Conservation (phyloP, 2,888 invertebrate species). For the Fragum whitleyi region DNA sequence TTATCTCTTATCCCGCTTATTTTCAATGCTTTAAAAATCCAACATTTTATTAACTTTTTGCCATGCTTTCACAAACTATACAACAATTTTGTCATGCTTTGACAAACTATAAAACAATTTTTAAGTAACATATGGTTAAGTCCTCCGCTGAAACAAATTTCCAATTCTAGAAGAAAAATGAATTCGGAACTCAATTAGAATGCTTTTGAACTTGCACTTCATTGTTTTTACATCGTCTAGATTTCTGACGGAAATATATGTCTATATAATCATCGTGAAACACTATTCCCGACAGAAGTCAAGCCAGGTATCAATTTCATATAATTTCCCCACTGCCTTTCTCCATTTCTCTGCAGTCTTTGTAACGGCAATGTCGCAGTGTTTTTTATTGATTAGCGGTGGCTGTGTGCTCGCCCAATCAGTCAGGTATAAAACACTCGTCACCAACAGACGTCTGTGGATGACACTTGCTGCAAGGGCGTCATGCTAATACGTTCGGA, state of each 20-base stretch:
- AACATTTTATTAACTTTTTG: too few species aligned
- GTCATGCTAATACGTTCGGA: too few species aligned
- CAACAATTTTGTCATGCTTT: too few species aligned
- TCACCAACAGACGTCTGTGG: neutral
- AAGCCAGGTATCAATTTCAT: conserved; percentile 22
- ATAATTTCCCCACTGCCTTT: conserved; percentile 23
- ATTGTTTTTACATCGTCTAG: neutral
- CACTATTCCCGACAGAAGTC: conserved; percentile 9
- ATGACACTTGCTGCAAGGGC: neutral
- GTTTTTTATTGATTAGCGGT: conserved; percentile 5
- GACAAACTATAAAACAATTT: too few species aligned
- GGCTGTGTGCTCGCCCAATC: conserved; percentile 7
- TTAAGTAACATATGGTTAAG: too few species aligned
- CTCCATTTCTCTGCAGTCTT: neutral
- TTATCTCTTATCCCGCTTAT: too few species aligned
- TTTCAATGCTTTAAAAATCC: too few species aligned
- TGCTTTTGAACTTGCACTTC: neutral
- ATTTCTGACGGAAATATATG: neutral
- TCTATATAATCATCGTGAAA: conserved; percentile 12
- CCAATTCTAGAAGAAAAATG: too few species aligned
- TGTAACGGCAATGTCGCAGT: neutral
- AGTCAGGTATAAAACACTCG: conserved; percentile 12
- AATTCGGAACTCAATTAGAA: too few species aligned
- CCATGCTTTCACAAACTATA: too few species aligned
- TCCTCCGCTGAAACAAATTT: too few species aligned